Conservation (phyloP, 2,888 invertebrate species). For the Pollenia griseotomentosa region DNA sequence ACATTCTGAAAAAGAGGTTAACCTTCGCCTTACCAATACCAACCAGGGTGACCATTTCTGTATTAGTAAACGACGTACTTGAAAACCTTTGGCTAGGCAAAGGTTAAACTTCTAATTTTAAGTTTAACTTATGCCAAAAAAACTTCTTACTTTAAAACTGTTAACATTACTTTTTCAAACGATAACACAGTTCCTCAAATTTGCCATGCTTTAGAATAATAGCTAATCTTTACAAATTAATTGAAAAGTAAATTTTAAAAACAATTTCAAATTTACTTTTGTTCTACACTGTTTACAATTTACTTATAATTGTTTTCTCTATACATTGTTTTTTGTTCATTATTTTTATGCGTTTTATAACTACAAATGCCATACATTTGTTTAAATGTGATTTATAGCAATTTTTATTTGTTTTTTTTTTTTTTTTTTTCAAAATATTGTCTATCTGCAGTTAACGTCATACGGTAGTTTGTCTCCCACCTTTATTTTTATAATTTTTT, state of each 20-base stretch:
- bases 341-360: slow-evolving; percentile 36
- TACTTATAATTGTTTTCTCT: slow-evolving; percentile 16
- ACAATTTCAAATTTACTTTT: slow-evolving; percentile 1
- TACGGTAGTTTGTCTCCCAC: slow-evolving; percentile 22
- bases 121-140: no score
- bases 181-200: not conserved
- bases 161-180: no score
- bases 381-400: slow-evolving; percentile 36
- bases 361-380: slow-evolving; percentile 1
- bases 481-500: slow-evolving; percentile 29
- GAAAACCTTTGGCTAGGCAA: no score
- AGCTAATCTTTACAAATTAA: no score
- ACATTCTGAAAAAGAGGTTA: not conserved
- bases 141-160: no score
- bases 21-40: no score
- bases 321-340: slow-evolving; percentile 8
- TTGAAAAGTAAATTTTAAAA: not conserved
- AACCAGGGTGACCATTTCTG: no score
- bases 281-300: slow-evolving; percentile 9
- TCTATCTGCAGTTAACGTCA: slow-evolving; percentile 42
- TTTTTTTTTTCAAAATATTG: slow-evolving; percentile 13
- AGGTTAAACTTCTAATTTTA: no score
- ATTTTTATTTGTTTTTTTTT: slow-evolving; percentile 24
- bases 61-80: no score
- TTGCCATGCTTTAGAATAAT: not conserved